A percentile compares a stretch with the other conserved stretches of the same genome.
Conservation (phyloP, 2,797 vertebrate species). For the Zenarchopterus dispar region DNA sequence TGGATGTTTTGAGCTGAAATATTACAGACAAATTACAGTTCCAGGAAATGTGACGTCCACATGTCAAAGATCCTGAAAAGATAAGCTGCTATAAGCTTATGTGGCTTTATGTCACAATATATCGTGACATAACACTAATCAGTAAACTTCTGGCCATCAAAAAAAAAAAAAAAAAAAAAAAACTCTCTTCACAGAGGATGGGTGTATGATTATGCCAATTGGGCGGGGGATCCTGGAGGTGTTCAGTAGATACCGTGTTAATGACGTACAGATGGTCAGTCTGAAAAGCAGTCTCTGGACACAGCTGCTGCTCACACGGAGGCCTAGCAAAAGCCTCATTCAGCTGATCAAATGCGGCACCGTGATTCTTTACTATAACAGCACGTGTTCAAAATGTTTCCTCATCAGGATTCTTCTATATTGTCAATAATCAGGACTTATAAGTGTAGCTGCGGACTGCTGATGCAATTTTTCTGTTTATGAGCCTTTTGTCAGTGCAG, state of each 20-base stretch:
- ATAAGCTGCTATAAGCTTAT: background rate
- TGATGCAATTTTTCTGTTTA: background rate
- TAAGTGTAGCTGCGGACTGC: background rate
- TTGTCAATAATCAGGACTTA: background rate
- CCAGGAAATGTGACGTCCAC: too few species aligned
- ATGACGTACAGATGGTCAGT: slow-evolving; percentile 3
- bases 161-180: background rate
- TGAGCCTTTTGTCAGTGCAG: background rate
- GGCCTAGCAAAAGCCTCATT: background rate
- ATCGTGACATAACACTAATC: background rate
- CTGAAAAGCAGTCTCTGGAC: background rate
- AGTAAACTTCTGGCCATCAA: background rate
- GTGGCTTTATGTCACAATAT: background rate
- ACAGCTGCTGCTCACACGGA: slow-evolving; percentile 2
- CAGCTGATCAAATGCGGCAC: background rate
- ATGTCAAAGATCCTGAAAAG: too few species aligned
- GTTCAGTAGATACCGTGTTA: background rate
- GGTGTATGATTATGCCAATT: background rate
- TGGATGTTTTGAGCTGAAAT: too few species aligned
- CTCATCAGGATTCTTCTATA: background rate
- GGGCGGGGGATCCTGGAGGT: too few species aligned
- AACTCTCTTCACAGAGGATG: background rate
- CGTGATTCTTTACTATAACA: background rate
- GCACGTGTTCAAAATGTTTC: background rate
- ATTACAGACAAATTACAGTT: too few species aligned